A percentile compares a stretch with the other conserved stretches of the same genome.
Evolutionary conservation across 53 echinoderm and acorn worm species (phyloP).

Genomic region (Patiria pectinifera): DNA sequence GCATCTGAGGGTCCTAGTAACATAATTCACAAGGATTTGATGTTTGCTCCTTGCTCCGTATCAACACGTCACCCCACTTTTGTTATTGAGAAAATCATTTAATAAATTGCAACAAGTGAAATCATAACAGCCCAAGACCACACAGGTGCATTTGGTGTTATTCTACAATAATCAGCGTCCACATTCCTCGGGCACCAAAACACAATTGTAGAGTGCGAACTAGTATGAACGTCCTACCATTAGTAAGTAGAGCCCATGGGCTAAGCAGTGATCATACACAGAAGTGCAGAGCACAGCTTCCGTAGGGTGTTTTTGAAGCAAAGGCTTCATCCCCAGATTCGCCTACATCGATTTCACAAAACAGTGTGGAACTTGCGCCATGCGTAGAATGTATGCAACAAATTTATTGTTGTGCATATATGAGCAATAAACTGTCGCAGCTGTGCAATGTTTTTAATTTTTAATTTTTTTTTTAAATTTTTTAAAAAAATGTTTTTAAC

Average conservation of each 20-base stretch:
- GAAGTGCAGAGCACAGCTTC: background rate
- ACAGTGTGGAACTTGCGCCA: no score
- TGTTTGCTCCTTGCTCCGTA: background rate
- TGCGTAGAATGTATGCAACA: no score
- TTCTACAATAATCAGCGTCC: constrained; percentile 5
- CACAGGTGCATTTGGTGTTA: constrained; percentile 17
- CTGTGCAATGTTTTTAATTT: no score
- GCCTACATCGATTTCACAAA: no score
- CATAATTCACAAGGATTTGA: background rate
- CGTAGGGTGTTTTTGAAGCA: no score
- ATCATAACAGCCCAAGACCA: constrained; percentile 5
- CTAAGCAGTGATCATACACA: background rate
- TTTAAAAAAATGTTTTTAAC: no score
- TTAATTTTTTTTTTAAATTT: no score
- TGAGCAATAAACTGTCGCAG: no score
- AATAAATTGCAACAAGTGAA: constrained; percentile 9
- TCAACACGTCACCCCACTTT: background rate
- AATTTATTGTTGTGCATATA: no score
- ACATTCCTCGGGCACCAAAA: background rate
- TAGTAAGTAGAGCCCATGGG: background rate
- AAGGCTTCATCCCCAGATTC: no score
- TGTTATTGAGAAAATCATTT: background rate
- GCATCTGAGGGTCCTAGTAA: no score
- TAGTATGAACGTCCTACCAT: background rate
- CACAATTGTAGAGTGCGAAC: background rate